Evolutionary conservation across 2,888 invertebrate species (phyloP), one percentile per base, ranked within the genome.

Genomic region (Muscina levida): DNA sequence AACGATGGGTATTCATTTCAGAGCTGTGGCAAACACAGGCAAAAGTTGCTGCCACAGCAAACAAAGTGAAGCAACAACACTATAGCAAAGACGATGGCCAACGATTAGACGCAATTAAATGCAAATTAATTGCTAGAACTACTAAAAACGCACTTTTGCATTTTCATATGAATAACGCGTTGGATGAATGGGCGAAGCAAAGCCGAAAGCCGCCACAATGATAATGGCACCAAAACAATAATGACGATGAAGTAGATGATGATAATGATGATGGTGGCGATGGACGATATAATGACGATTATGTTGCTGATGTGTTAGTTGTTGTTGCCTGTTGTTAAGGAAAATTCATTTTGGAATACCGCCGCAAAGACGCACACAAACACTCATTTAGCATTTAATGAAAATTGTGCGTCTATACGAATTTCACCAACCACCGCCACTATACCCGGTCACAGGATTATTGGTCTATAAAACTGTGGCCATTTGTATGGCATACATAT

Each of bases 71-170:
- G n/a, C 13, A 31, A 15, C 48, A 42, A 13, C 37, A 17, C n/a
- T n/a, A 56, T 22, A n/a, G 26, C 48, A 59, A 31, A 3, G 31
- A 31, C 31, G 31, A 31, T 72, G 68, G 75, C 79, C 72, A 82
- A 79, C 83, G 79, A 82, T 83, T 83, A 83, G 82, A 83, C 76
- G 82, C 82, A 81, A 82, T 83, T 82, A 82, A 78, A 83, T 83
- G 80, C 82, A 83, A 83, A 84, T 83, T 80, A 83, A 84, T 84
- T 82, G 77, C 82, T 70, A 80, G 76, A 82, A 83, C 78, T 82
- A 74, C 57, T 42, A 68, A 72, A 65, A 57, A 66, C 68, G 77
- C 73, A 66, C 73, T 79, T 31, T 31, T 66, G 70, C 75, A 72
- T 80, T 78, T 31, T 39, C 13, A 42, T 62, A 62, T 62, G 62